Percentiles rank a stretch among this genome's conserved stretches.
Evolutionary conservation across 2,888 invertebrate species (phyloP).

Genomic region (Panopea generosa): DNA sequence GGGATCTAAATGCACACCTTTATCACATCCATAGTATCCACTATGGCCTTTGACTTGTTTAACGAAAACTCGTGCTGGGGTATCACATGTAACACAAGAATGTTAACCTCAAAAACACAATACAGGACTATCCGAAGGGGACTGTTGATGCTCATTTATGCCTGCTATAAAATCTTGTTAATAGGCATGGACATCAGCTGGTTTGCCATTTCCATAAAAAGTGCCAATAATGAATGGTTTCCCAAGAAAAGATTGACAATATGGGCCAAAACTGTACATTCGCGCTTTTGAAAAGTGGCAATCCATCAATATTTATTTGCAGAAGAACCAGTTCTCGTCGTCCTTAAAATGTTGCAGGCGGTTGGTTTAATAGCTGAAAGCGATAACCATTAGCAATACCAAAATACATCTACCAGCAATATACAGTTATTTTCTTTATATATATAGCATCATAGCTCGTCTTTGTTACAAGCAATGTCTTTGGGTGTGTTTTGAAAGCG

Average conservation of each 20-base stretch:
- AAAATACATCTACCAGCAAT: constrained; percentile 39
- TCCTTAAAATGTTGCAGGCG: not conserved
- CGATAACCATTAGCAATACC: constrained; percentile 20
- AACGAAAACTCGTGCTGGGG: constrained; percentile 75
- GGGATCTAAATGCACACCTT: constrained; percentile 65
- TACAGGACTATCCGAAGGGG: not conserved
- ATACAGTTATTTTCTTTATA: no score
- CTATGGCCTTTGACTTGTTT: constrained; percentile 72
- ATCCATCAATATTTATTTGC: constrained; percentile 50
- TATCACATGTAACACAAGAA: constrained; percentile 74
- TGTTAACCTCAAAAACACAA: not conserved
- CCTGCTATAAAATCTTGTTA: constrained; percentile 48
- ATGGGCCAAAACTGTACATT: constrained; percentile 41
- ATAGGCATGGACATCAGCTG: constrained; percentile 37
- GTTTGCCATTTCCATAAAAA: constrained; percentile 44
- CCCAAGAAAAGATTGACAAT: constrained; percentile 6
- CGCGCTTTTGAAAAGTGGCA: constrained; percentile 37
- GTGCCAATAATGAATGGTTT: constrained; percentile 33
- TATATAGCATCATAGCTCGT: constrained; percentile 27
- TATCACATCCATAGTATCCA: constrained; percentile 78
- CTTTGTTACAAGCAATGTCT: constrained; percentile 33
- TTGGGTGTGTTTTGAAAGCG: constrained; percentile 36
- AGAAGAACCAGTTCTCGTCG: constrained; percentile 5
- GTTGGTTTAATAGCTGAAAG: not conserved
- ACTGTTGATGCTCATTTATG: constrained; percentile 6